These are phyloP conservation scores for Ia io DNA, from an alignment of 2,113 vertebrate species.

Conservation along the genomic window DNA sequence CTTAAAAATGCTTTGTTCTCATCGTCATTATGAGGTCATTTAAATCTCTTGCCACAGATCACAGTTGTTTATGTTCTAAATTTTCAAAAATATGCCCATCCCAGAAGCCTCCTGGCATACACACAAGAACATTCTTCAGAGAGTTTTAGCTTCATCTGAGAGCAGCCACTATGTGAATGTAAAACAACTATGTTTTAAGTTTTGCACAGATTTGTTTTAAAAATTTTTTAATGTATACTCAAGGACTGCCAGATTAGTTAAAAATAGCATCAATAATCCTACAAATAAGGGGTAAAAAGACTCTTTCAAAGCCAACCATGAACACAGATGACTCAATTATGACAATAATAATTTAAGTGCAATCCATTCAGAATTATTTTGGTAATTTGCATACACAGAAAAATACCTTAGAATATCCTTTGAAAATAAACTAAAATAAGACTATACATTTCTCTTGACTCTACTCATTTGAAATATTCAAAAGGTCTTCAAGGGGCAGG, in stretches of 20 bases:
- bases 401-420: constrained; percentile 52
- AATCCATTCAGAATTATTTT: constrained; percentile 48
- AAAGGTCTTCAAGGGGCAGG: constrained; percentile 56
- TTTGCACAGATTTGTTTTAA: constrained; percentile 35
- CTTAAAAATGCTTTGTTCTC: constrained; percentile 75
- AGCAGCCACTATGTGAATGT: constrained; percentile 52
- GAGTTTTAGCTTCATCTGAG: constrained; percentile 64
- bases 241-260: constrained; percentile 33
- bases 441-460: constrained; percentile 26
- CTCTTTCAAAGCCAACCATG: constrained; percentile 34
- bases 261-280: constrained; percentile 54
- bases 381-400: constrained; percentile 42
- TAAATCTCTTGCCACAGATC: constrained; percentile 63
- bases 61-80: constrained; percentile 72
- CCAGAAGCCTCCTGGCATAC: constrained; percentile 67
- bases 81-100: constrained; percentile 72
- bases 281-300: constrained; percentile 19
- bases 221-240: constrained; percentile 16
- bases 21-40: constrained; percentile 70
- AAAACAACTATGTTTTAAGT: constrained; percentile 59
- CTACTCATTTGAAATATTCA: constrained; percentile 41
- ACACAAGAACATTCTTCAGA: constrained; percentile 69
- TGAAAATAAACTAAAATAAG: constrained; percentile 49
- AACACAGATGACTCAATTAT: constrained; percentile 44
- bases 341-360: constrained; percentile 44